These are phyloP conservation scores for Lasioglossum pauxillum DNA, from an alignment of 2,888 invertebrate genomes.

Conservation along the genomic window DNA sequence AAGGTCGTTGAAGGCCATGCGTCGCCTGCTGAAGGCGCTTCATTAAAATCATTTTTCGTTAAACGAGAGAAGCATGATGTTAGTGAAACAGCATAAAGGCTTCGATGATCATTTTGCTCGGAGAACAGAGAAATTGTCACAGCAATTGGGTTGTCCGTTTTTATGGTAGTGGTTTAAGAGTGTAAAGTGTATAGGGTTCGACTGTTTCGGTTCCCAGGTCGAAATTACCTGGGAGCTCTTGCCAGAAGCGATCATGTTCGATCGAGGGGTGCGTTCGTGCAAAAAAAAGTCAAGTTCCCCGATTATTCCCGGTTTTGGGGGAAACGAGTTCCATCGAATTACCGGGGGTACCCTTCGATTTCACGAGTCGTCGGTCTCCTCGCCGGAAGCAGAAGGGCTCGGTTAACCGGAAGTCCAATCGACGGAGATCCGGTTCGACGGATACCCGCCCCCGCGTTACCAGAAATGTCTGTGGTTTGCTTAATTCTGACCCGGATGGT, in stretches of 20 bases:
- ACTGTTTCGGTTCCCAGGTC: background rate
- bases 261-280: background rate
- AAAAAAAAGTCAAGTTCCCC: slow-evolving; percentile 14
- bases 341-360: slow-evolving; percentile 66
- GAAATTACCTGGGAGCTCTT: background rate
- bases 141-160: background rate
- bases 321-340: slow-evolving; percentile 61
- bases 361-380: slow-evolving; percentile 65
- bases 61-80: too few relatives aligned
- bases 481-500: slow-evolving; percentile 37
- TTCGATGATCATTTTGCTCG: background rate
- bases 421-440: slow-evolving; percentile 55
- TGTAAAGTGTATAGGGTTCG: background rate
- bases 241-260: slow-evolving; percentile 11
- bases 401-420: slow-evolving; percentile 67
- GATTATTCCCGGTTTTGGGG: slow-evolving; percentile 46
- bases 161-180: background rate
- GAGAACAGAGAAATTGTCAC: background rate
- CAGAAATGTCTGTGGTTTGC: slow-evolving; percentile 63
- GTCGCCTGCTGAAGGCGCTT: too few relatives aligned
- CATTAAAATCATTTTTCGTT: too few relatives aligned
- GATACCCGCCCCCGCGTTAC: slow-evolving; percentile 48
- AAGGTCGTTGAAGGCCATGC: too few relatives aligned
- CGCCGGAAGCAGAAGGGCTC: slow-evolving; percentile 66
- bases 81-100: background rate